A percentile compares a stretch with the other conserved stretches of the same genome.
These are phyloP conservation scores for Creontiades dilutus DNA, from an alignment of 2,888 invertebrate genomes.

Conservation along the genomic window DNA sequence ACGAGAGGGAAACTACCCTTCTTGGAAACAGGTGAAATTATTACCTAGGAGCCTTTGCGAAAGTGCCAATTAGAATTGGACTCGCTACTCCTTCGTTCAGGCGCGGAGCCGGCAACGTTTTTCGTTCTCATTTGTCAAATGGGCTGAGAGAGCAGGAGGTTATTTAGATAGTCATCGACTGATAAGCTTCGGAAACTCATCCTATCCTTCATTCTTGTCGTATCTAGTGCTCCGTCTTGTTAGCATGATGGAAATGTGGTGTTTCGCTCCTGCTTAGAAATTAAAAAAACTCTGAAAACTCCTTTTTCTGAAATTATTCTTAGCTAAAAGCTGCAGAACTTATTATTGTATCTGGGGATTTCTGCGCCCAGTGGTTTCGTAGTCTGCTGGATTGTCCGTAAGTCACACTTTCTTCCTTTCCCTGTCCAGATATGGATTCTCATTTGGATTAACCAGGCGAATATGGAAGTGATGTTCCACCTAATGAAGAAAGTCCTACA, in stretches of 20 bases:
- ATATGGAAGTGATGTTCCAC: no score
- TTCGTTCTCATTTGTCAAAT: neutral
- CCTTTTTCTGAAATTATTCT: no score
- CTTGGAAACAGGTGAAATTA: neutral
- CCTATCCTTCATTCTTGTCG: slow-evolving; percentile 15
- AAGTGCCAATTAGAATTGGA: neutral
- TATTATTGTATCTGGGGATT: no score
- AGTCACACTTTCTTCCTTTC: no score
- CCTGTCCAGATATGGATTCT: no score
- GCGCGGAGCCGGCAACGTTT: neutral
- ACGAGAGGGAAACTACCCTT: neutral
- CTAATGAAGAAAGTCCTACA: no score
- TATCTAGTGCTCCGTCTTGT: neutral
- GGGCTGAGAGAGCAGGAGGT: neutral
- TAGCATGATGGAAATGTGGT: slow-evolving; percentile 2
- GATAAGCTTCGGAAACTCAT: neutral
- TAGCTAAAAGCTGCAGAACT: no score
- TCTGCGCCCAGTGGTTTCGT: no score
- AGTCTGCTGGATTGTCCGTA: no score
- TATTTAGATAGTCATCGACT: neutral
- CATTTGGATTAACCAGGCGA: no score
- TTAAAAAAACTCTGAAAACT: neutral
- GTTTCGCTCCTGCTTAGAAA: neutral
- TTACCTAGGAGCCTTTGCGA: neutral
- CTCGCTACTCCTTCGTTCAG: neutral